Evolutionary conservation across 2,888 invertebrate genomes (phyloP), one percentile per base, ranked within the genome.

Genomic region (Himalopsyche tibetana): DNA sequence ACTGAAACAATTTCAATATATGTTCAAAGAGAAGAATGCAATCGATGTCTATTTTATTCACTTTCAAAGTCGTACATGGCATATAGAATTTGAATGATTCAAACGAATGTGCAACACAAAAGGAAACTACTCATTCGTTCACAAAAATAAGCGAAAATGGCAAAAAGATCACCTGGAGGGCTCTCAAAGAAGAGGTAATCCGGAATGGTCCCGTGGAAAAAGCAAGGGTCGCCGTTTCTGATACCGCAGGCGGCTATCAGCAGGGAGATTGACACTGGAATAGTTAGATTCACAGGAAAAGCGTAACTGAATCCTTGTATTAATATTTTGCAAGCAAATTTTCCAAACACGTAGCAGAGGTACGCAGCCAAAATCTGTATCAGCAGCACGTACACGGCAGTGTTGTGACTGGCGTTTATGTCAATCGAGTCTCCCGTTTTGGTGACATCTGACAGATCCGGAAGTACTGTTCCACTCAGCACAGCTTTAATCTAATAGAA

Each of bases 241-340:
- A 98, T 93, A 80, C 98, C 98, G 90, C 98, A 98, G 5, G 96
- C 96, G 12, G 97, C 96, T 89, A 98, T 97, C 89, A 98, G 93
- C 83, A 98, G 91, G 5, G 98, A 97, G 38, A 99, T 96, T 1
- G 97, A 95, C 17, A 98, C 94, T 0, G 99, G 99, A 85, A 98
- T 97, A 0, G 98, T 97, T 88, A 99, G 94, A 91, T 97, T 98
- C 8, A 99, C 96, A 0, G 99, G 99, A 89, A 99, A 97, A 0
- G 99, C 98, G 90, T 98, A 99, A 91, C 99, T 98, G 93, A 99
- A 98, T 38, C 98, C 97, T 93, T 99, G 99, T 89, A 99, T 99
- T 90, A 98, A 95, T 90, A 99, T 98, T 93, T 98, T 98, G 93
- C 99, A 98, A 4, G 98, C 98, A 89, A 98, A 98, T 92, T 99